Conservation (phyloP, 2,888 invertebrate species). For the Sympetrum striolatum region DNA sequence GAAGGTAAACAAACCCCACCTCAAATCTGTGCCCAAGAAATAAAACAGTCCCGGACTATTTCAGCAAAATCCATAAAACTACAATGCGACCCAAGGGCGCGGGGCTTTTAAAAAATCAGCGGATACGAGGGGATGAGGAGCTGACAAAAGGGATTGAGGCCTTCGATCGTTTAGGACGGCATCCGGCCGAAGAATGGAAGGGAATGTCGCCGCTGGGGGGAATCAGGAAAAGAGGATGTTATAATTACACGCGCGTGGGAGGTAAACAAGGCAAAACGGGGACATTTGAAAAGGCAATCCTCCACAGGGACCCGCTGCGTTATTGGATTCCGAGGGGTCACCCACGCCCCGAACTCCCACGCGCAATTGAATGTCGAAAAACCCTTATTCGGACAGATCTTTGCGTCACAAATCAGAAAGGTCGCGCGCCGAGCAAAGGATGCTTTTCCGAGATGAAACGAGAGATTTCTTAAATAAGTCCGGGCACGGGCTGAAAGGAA, state of each 20-base stretch:
- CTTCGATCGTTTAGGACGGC: neutral
- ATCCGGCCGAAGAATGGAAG: neutral
- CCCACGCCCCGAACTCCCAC: neutral
- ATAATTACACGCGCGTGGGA: neutral
- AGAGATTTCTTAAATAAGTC: no score
- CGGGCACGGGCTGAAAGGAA: no score
- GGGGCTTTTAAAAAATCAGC: neutral
- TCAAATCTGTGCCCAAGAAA: neutral
- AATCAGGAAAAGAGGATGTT: neutral
- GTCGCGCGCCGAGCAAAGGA: no score
- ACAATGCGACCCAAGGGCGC: neutral
- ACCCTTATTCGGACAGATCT: neutral
- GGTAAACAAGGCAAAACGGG: neutral
- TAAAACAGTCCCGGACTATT: neutral
- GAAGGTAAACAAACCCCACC: no score
- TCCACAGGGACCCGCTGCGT: neutral
- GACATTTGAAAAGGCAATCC: neutral
- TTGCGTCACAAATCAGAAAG: neutral
- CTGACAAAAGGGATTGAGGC: neutral
- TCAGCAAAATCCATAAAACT: neutral
- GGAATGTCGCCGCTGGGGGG: neutral
- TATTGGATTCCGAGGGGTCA: neutral
- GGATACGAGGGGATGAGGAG: neutral
- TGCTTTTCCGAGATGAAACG: no score
- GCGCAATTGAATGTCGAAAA: neutral